Base-by-base conservation (phyloP, 2,113 vertebrate species). In the Cnemophilus loriae region DNA sequence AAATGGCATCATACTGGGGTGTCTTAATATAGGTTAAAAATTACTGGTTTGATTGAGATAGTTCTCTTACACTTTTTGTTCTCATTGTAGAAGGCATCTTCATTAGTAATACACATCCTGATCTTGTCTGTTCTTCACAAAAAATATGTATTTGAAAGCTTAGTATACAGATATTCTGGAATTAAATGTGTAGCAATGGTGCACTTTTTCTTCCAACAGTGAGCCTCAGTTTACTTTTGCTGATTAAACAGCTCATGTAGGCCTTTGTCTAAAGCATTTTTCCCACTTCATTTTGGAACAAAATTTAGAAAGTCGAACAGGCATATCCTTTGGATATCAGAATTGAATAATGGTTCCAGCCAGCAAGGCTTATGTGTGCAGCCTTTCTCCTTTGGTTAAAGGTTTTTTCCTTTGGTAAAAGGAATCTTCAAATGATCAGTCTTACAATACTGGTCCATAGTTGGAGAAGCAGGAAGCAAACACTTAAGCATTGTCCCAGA, bases 381-480 rank as follows among this genome's bases (percentile, higher is more conserved):
- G 13, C n/a, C n/a, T 81, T 93, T 79, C 56, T 89, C 15, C 39
- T 69, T 60, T 69, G 33, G 22, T 44, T 60, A 33, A 60, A 39
- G 12, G 9, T 10, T 88, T 94, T 88, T 67, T 84, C 14, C 35
- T 84, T 69, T 32, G 22, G 32, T 90, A 9, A 71, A 93, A 84
- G 41, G 41, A 90, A 56, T 49, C 68, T 78, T 91, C 30, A 1
- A 30, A 77, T 14, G 23, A 30, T 73, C 16, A 27, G 39, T 84
- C 55, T 88, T 94, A 64, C 52, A 81, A 22, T 52, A 30, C 27
- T 77, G 68, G 30, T 32, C 56, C 2, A 0, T 46, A 57, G 53
- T 32, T 47, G 47, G 41, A 86, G 82, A 80, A 97, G 90, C 52
- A 93, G 95, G 90, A 96, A 81, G 47, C 59, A 56, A 81, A 55